Percentiles rank a stretch among this genome's conserved stretches.
Conservation (phyloP, 2,113 vertebrate species). For the Trichechus manatus region DNA sequence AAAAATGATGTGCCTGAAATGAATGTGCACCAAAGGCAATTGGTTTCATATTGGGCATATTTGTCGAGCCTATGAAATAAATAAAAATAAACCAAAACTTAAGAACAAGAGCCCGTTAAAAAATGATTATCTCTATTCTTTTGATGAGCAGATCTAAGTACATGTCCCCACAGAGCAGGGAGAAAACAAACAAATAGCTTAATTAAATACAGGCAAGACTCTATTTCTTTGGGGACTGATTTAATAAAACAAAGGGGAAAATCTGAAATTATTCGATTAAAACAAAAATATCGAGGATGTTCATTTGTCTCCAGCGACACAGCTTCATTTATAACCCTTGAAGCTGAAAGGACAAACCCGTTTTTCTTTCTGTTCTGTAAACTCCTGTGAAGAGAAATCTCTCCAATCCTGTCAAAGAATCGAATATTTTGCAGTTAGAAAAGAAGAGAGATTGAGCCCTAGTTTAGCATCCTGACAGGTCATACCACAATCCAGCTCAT, state of each 20-base stretch:
- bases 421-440: rapidly evolving
- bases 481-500: rapidly evolving
- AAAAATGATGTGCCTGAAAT: rapidly evolving
- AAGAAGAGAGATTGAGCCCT: rapidly evolving
- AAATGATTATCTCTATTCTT: not conserved
- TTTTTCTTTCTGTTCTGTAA: not conserved
- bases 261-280: not conserved
- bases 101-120: not conserved
- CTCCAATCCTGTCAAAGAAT: rapidly evolving
- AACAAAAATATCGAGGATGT: not conserved
- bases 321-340: not conserved
- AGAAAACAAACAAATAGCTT: not conserved
- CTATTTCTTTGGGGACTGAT: not conserved
- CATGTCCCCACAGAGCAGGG: rapidly evolving
- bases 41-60: rapidly evolving
- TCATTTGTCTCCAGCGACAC: rapidly evolving
- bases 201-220: not conserved
- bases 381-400: not conserved
- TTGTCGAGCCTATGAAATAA: too few relatives aligned
- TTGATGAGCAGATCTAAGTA: not conserved
- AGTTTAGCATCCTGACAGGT: too few relatives aligned
- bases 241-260: not conserved
- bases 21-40: rapidly evolving
- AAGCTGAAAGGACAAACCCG: not conserved
- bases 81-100: rapidly evolving